Conservation (phyloP, 1,140 invertebrate genomes). For the Platorchestia sp. region DNA sequence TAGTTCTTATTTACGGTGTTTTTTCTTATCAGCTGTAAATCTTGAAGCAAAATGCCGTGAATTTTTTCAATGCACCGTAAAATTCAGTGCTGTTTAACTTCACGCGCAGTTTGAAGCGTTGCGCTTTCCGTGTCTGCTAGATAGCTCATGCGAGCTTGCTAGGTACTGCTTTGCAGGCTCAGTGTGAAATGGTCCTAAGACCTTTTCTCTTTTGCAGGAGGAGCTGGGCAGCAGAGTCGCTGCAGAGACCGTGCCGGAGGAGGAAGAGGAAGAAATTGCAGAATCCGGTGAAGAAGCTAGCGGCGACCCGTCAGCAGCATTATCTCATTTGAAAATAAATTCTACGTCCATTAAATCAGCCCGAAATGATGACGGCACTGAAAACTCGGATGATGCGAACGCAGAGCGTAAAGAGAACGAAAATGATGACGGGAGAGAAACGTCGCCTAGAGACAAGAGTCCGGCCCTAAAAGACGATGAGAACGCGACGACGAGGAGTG, state of each 20-base stretch:
- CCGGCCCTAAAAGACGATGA: neutral
- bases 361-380: neutral
- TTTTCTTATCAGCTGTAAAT: neutral
- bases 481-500: neutral
- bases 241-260: conserved; percentile 21
- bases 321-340: neutral
- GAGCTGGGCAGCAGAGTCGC: conserved; percentile 14
- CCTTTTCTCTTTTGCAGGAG: neutral
- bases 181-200: too few species aligned
- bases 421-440: neutral
- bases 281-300: neutral
- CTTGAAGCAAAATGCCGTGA: too few species aligned
- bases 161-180: too few species aligned
- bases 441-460: neutral
- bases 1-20: neutral
- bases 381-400: neutral
- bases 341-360: neutral
- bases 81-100: neutral
- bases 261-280: conserved; percentile 27
- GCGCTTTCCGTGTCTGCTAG: too few species aligned
- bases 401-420: neutral
- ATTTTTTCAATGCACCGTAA: neutral
- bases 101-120: too few species aligned
- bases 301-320: neutral
- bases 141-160: too few species aligned